Percentiles rank a stretch among this genome's conserved stretches.
phyloP scores from a whole-genome alignment of 2,888 invertebrate genomes.

The Tachina lurida region DNA sequence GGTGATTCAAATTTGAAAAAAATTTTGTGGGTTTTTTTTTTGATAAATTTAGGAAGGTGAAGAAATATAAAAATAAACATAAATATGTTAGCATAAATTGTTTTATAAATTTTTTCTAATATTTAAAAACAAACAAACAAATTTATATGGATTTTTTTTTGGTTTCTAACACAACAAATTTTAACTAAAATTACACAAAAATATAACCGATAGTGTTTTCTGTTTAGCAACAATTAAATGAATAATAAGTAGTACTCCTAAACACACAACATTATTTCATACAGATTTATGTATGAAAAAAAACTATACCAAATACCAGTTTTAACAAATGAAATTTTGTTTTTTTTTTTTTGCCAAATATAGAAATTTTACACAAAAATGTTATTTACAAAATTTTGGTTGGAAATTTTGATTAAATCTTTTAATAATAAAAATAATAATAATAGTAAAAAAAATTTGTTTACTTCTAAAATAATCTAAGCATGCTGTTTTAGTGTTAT shows the following conservation, averaged over 20 bases:
- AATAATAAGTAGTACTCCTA: conserved; percentile 13
- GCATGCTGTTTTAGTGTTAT: conserved; percentile 56
- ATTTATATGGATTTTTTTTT: conserved; percentile 20
- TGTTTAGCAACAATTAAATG: conserved; percentile 40
- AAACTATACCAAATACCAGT: conserved; percentile 58
- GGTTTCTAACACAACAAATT: conserved; percentile 37
- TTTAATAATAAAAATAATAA: not conserved
- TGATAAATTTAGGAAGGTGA: conserved; percentile 46
- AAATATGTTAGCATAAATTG: conserved; percentile 67
- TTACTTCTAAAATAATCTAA: conserved; percentile 24
- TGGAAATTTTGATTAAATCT: conserved; percentile 67
- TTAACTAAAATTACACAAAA: conserved; percentile 49
- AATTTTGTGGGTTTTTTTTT: conserved; percentile 61
- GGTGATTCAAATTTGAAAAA: conserved; percentile 46
- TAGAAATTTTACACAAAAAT: conserved; percentile 30
- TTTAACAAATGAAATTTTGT: conserved; percentile 6
- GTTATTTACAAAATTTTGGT: conserved; percentile 75
- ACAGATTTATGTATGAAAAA: conserved; percentile 8
- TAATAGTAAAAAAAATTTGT: not conserved
- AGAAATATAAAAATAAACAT: conserved; percentile 70
- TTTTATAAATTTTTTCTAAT: conserved; percentile 28
- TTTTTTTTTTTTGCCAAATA: conserved; percentile 32
- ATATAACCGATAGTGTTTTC: not conserved
- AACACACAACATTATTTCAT: not conserved
- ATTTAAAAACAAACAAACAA: conserved; percentile 59